Percentiles rank a stretch among this genome's conserved stretches.
Conservation (phyloP, 2,888 invertebrate species). For the Catonia carolina region DNA sequence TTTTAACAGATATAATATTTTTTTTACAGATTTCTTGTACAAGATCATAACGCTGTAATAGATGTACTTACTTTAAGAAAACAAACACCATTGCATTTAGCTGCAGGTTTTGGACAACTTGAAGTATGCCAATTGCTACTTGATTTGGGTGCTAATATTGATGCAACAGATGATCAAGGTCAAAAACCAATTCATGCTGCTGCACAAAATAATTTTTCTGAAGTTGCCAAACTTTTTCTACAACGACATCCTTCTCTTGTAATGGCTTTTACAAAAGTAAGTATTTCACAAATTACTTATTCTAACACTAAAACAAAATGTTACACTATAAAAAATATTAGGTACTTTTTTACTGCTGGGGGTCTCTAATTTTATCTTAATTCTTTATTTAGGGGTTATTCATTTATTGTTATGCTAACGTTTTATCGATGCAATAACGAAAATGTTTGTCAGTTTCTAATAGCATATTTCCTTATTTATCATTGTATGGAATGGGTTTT, state of each 20-base stretch:
- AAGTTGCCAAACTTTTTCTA: constrained; percentile 95
- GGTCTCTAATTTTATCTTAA: not conserved
- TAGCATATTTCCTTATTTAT: too few relatives aligned
- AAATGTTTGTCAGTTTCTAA: too few relatives aligned
- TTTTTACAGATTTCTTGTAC: constrained; percentile 82
- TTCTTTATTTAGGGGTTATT: too few relatives aligned
- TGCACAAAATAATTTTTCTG: constrained; percentile 96
- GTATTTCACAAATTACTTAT: not conserved
- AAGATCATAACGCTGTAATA: constrained; percentile 90
- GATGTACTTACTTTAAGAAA: constrained; percentile 94
- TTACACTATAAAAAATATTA: too few relatives aligned
- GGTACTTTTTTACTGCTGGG: not conserved
- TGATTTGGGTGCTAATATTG: constrained; percentile 90
- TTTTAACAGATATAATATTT: not conserved
- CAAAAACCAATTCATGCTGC: constrained; percentile 97
- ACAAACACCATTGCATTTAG: constrained; percentile 95
- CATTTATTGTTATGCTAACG: too few relatives aligned
- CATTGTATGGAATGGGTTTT: too few relatives aligned
- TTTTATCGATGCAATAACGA: too few relatives aligned
- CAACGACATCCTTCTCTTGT: constrained; percentile 91
- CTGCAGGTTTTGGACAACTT: constrained; percentile 92
- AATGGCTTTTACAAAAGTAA: constrained; percentile 82
- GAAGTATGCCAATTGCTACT: constrained; percentile 88
- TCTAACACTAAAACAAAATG: not conserved
- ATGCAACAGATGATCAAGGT: constrained; percentile 91